Evolutionary conservation across 2,888 invertebrate genomes (phyloP), one percentile per base, ranked within the genome.

Genomic region (Stomorhina lunata): DNA sequence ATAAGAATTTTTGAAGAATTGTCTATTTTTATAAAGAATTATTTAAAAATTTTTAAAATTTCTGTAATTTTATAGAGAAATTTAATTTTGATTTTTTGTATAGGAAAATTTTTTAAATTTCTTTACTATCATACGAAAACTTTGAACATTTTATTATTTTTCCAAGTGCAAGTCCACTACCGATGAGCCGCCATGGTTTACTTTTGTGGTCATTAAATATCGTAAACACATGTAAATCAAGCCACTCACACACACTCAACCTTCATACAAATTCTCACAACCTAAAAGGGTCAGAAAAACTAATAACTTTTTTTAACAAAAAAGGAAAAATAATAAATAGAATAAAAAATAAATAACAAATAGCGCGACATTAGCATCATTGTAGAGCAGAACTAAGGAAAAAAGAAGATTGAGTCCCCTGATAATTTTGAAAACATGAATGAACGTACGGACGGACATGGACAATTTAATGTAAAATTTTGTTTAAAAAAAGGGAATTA

Each of bases 161-260:
- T 76, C 40, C 4, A 20, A 27, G 66, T 76, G 59, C 29, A 50
- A 27, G 3, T 37, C 15, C 4, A 15, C 17, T 15, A n/a, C 29
- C 20, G n/a, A 17, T 29, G 63, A 25, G 72, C 73, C 65, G 22
- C 9, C 25, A 65, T 68, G 71, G 57, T 71, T 55, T 45, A 37
- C 17, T 57, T 59, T 7, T 32, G 61, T 61, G 77, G 68, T 61
- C 61, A 53, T 50, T 37, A 53, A 68, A 76, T 22, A 50, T 53
- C 48, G 37, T 50, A 69, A 63, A 77, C 77, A 77, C 53, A 77
- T 69, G 77, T 69, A 45, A 63, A 65, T 63, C 37, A n/a, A n/a
- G 53, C 68, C 34, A 53, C 34, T n/a, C n/a, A n/a, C n/a, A n/a
- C n/a, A n/a, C 65, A 57, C 55, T 75, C 69, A 68, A 59, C 59